phyloP scores from a whole-genome alignment of 2,888 invertebrate genomes.

The Phortica okadai region DNA sequence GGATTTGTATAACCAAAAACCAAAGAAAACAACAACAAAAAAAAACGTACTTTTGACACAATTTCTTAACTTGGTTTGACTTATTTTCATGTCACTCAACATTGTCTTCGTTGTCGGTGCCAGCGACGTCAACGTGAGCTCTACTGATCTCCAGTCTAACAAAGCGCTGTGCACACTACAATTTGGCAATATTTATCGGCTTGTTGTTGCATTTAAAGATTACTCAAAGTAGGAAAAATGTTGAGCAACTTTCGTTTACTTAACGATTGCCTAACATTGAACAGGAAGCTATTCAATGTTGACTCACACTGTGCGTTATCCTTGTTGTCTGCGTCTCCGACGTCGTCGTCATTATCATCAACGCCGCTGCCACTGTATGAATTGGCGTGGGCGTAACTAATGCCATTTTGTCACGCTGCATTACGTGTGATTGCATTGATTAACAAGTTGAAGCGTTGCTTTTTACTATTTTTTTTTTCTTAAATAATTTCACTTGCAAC shows the following conservation, averaged over 20 bases:
- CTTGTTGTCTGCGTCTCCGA: not conserved
- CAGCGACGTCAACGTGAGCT: constrained; percentile 44
- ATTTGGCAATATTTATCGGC: constrained; percentile 72
- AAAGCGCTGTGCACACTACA: constrained; percentile 61
- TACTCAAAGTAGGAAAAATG: constrained; percentile 43
- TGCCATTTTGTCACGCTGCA: constrained; percentile 60
- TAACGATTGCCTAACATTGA: constrained; percentile 48
- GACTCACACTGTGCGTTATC: not conserved
- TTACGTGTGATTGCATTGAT: constrained; percentile 47
- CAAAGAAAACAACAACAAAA: no score
- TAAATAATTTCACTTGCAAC: constrained; percentile 35
- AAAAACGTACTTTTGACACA: constrained; percentile 52
- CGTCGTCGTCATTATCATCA: not conserved
- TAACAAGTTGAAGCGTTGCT: constrained; percentile 45
- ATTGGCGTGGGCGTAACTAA: constrained; percentile 53
- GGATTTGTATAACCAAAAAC: constrained; percentile 49
- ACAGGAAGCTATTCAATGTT: constrained; percentile 19
- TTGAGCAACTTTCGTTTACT: constrained; percentile 48
- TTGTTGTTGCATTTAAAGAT: constrained; percentile 73
- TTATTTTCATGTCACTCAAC: not conserved
- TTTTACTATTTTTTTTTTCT: constrained; percentile 32
- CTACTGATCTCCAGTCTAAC: constrained; percentile 58
- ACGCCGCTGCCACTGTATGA: constrained; percentile 12
- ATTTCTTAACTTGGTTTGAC: constrained; percentile 44
- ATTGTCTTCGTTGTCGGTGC: not conserved